These are phyloP conservation scores for Strigops habroptila DNA, from an alignment of 2,113 vertebrate species.

Conservation along the genomic window DNA sequence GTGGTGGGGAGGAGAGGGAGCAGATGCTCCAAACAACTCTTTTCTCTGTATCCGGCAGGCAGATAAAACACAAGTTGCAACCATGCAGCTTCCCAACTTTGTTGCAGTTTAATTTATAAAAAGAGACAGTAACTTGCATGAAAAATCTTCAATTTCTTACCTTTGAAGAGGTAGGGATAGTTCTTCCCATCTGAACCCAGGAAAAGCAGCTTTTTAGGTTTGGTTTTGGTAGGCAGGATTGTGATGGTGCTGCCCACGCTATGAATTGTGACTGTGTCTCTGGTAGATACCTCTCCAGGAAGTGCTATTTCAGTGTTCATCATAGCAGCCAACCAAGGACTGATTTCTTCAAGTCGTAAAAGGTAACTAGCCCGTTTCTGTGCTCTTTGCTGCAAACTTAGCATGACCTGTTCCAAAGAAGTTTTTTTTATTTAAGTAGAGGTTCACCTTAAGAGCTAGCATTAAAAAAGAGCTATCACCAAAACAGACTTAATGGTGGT, in stretches of 20 bases:
- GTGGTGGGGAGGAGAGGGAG: background rate
- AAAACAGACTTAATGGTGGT: background rate
- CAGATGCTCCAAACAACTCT: background rate
- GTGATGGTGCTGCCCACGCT: constrained; percentile 94
- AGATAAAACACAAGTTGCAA: background rate
- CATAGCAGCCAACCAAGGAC: constrained; percentile 91
- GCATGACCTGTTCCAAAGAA: constrained; percentile 84
- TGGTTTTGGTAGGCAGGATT: constrained; percentile 97
- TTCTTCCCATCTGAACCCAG: constrained; percentile 92
- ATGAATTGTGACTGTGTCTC: constrained; percentile 92
- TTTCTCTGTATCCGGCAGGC: background rate
- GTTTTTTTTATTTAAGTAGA: background rate
- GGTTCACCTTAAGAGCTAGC: background rate
- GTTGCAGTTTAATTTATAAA: background rate
- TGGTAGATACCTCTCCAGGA: constrained; percentile 92
- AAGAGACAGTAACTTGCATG: background rate
- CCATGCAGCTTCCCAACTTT: background rate
- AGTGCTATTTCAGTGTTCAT: constrained; percentile 92
- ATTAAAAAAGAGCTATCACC: background rate
- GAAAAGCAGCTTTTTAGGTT: constrained; percentile 97
- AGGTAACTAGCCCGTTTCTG: constrained; percentile 96
- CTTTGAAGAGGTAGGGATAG: constrained; percentile 98
- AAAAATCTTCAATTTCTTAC: constrained; percentile 54
- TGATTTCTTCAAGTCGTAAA: constrained; percentile 92
- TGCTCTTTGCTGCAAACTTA: constrained; percentile 94